Evolutionary conservation across 1,140 invertebrate species (phyloP), one percentile per base, ranked within the genome.

Genomic region (Micrasema longulum): DNA sequence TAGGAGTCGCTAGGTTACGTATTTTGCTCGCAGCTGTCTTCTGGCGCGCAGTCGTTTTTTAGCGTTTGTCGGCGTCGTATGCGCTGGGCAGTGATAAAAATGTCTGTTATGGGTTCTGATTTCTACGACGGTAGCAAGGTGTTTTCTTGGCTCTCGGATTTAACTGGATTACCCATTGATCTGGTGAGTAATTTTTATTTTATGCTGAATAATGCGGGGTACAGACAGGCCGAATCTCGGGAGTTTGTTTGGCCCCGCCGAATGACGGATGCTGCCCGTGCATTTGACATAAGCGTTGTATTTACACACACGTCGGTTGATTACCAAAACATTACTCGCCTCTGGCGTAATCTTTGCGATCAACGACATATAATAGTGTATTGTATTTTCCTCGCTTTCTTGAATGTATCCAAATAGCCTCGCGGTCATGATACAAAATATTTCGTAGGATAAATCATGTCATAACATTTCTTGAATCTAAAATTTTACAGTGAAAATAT

Each of bases 161-260:
- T 85, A 63, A 78, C 84, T 52, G 88, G 88, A 45, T 76, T 91
- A 26, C 86, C 88, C 43, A 83, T 91, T 66, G 89, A 91, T 81
- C 87, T 90, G 85, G 88, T 91, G 77, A 87, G 82, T 65, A 7
- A 48, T 16, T 9, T 4, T 2, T 26, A 50, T 26, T 47, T 65
- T 35, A 36, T 35, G n/a, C 20, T 12, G 20, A 31, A 36, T 5
- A 31, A n/a, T 35, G 2, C 53, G 1, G 26, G 10, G 14, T 4
- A 18, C 6, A 57, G 53, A 57, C 20, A n/a, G 12, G 26, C 3
- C n/a, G 20, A 38, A 35, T 57, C 20, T 35, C 53, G 53, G 12
- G 12, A 12, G 50, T 22, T 53, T 22, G 50, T 53, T 57, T 36
- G 31, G 20, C n/a, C 53, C n/a, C 6, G n/a, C 6, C 53, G 53